A percentile compares a stretch with the other conserved stretches of the same genome.
phyloP scores from a whole-genome alignment of 2,797 vertebrate genomes.

The Phoebastria nigripes region DNA sequence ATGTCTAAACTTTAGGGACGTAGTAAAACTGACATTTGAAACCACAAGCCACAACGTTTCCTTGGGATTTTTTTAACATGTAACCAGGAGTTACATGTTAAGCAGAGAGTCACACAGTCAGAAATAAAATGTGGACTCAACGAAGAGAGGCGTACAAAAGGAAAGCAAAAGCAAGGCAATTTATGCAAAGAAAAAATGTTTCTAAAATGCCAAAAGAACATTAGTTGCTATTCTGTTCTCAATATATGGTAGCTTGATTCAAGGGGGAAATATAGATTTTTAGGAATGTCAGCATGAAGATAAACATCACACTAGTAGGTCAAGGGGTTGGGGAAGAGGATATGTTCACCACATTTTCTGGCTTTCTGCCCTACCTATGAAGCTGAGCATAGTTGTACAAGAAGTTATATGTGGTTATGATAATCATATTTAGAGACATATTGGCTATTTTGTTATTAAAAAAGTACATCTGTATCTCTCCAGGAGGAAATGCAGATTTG shows the following conservation, averaged over 20 bases:
- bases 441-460: constrained; percentile 59
- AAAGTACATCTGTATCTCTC: constrained; percentile 54
- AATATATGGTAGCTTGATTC: constrained; percentile 54
- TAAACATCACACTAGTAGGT: constrained; percentile 62
- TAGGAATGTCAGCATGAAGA: constrained; percentile 68
- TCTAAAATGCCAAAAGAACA: constrained; percentile 2
- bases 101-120: neutral
- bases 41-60: constrained; percentile 20
- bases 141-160: neutral
- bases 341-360: constrained; percentile 69
- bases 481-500: constrained; percentile 46
- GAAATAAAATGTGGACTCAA: neutral
- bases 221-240: constrained; percentile 5
- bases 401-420: constrained; percentile 58
- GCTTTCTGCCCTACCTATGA: constrained; percentile 57
- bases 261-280: constrained; percentile 59
- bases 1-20: neutral
- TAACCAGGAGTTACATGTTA: neutral
- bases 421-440: constrained; percentile 65
- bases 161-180: neutral
- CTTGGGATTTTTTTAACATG: neutral
- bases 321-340: constrained; percentile 61
- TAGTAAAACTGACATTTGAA: constrained; percentile 22
- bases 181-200: neutral
- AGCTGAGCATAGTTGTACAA: constrained; percentile 14